Percentiles rank a stretch among this genome's conserved stretches.
These are phyloP conservation scores for Charina bottae DNA, from an alignment of 2,113 vertebrate species.

Conservation along the genomic window DNA sequence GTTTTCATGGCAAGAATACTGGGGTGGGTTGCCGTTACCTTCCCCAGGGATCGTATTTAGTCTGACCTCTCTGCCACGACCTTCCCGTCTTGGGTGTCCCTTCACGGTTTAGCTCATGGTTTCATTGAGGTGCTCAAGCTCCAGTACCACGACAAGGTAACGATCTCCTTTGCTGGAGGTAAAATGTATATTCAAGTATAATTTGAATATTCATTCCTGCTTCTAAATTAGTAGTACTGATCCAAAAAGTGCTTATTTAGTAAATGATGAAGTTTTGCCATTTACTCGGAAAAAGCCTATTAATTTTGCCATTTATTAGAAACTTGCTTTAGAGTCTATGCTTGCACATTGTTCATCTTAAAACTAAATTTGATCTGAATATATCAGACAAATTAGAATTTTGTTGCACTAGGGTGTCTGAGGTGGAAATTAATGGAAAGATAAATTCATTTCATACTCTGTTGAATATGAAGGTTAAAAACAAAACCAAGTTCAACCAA, in stretches of 20 bases:
- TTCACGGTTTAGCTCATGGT: too few species aligned
- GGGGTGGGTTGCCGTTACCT: too few species aligned
- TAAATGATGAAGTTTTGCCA: neutral
- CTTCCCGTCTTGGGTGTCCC: too few species aligned
- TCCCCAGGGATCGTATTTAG: too few species aligned
- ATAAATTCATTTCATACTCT: neutral
- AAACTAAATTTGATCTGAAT: neutral
- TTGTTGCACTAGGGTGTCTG: neutral
- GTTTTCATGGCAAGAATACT: too few species aligned
- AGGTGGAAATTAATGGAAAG: neutral
- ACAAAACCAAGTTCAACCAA: neutral
- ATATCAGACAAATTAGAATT: neutral
- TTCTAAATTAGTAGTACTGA: neutral
- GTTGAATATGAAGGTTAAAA: neutral
- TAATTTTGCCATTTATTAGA: neutral
- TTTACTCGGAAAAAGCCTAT: neutral
- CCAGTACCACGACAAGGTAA: too few species aligned
- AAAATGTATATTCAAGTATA: fast-evolving
- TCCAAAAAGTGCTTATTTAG: neutral
- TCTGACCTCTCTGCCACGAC: too few species aligned
- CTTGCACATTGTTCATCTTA: neutral
- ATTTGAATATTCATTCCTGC: neutral
- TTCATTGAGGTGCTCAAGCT: too few species aligned
- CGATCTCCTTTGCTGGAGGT: too few species aligned
- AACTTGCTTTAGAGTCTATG: neutral